A percentile compares a stretch with the other conserved stretches of the same genome.
Conservation (phyloP, 2,113 vertebrate genomes). For the Phainopepla nitens region DNA sequence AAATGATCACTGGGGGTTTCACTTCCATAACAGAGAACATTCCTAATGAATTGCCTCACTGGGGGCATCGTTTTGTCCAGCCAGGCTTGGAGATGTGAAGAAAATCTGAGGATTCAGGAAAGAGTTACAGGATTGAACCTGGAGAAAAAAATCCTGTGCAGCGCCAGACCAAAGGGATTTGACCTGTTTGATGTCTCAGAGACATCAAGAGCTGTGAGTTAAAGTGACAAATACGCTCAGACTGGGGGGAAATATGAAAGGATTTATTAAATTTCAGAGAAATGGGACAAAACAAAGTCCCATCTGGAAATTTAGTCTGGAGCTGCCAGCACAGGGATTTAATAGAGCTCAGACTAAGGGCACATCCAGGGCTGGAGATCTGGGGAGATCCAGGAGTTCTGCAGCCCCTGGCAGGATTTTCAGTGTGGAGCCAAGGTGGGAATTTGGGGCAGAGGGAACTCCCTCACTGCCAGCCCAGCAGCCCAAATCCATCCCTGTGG, state of each 20-base stretch:
- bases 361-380: accelerated
- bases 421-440: accelerated
- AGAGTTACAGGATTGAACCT: not conserved
- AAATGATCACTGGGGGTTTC: not conserved
- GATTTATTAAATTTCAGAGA: not conserved
- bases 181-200: not conserved
- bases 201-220: not conserved
- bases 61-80: not conserved
- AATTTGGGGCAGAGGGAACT: not conserved
- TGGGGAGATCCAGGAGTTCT: accelerated
- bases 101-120: not conserved
- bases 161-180: not conserved
- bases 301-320: not conserved
- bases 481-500: not conserved
- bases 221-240: not conserved
- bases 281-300: not conserved
- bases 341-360: not conserved
- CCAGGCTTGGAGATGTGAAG: not conserved
- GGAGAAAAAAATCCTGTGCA: not conserved
- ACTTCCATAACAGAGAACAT: not conserved
- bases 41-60: not conserved
- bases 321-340: not conserved
- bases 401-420: not conserved
- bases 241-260: not conserved
- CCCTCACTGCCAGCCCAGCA: not conserved